Evolutionary conservation across 1,140 invertebrate species (phyloP), one percentile per base, ranked within the genome.

Genomic region (Archegozetes longisetosus): DNA sequence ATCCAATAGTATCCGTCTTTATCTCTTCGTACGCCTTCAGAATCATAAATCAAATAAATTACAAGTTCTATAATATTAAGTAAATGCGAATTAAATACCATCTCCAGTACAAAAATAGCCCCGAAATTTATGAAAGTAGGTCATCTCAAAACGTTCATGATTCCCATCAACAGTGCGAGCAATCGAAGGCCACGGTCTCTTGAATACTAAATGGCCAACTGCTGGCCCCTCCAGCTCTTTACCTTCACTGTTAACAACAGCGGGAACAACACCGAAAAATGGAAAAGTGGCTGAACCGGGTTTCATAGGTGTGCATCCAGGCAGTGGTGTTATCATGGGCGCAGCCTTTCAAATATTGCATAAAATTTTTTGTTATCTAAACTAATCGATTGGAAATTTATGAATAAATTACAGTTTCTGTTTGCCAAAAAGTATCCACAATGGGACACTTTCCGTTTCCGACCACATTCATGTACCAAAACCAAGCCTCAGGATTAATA

Each of bases 381-480:
- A n/a, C 27, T 1, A 3, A 32, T 2, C 1, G 2, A 4, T 26
- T 29, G n/a, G 25, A 55, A 27, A 25, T 2, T 14, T 13, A 2
- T 52, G 14, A 25, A 47, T 27, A 20, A 32, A 17, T 53, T 60
- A 62, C 62, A 40, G 94, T 98, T 78, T 98, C 94, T 1, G 95
- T 98, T 74, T 98, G 94, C 93, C 94, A 98, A 73, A 94, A 99
- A 1, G 95, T 99, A 68, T 99, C 95, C 0, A 89, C 88, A 68
- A 98, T 89, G 52, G 90, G 87, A 67, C 73, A 78, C 17, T 71
- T 65, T 17, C 68, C 65, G 22, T 74, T 67, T 3, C 93, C 93
- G 1, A 97, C 82, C 3, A 87, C 69, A 63, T 82, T 81, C 72
- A 96, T 85, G 72, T 95, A 96, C 95, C 94, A 98, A 17, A 88